Evolutionary conservation across 1,140 invertebrate genomes (phyloP), one percentile per base, ranked within the genome.

Genomic region (Ctenoplectra terminalis): DNA sequence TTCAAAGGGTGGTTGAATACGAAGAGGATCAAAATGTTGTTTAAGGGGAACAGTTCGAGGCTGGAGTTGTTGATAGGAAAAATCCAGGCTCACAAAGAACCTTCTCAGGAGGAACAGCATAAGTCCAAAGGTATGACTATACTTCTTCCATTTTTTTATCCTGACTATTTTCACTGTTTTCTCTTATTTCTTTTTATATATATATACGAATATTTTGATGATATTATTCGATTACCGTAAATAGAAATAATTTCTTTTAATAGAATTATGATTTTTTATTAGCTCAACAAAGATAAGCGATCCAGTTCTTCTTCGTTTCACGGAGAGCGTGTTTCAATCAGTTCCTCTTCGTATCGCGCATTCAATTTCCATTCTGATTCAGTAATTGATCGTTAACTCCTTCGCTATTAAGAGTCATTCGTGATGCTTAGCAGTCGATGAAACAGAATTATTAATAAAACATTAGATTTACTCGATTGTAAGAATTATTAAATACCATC

Each of bases 51-150:
- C 91, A 97, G 96, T 94, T 96, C 96, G 89, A 94, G 96, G 82
- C 92, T 97, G 89, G 96, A 97, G 93, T 95, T 97, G 87, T 94
- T 97, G 83, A 97, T 97, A 85, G 97, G 97, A 90, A 97, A 97
- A 93, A 97, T 97, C 87, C 97, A 97, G 90, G 96, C 96, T 5
- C 97, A 96, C 86, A 97, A 97, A 93, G 95, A 96, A 89, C 92
- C 92, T 8, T 81, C 79, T 11, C 87, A 87, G 23, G 87, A 88
- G 2, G 87, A 89, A 29, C 76, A 75, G 50, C 72, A 88, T 29
- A 89, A 86, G 74, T 84, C 86, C 23, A 93, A 92, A 92, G 92
- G 92, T 93, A 83, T 61, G 87, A 52, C 8, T 26, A 0, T 17
- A 50, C 17, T 50, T 46, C 7, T 58, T 52, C 26, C 29, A 9